Conservation (phyloP, 2,113 vertebrate species). For the Antennarius striatus region DNA sequence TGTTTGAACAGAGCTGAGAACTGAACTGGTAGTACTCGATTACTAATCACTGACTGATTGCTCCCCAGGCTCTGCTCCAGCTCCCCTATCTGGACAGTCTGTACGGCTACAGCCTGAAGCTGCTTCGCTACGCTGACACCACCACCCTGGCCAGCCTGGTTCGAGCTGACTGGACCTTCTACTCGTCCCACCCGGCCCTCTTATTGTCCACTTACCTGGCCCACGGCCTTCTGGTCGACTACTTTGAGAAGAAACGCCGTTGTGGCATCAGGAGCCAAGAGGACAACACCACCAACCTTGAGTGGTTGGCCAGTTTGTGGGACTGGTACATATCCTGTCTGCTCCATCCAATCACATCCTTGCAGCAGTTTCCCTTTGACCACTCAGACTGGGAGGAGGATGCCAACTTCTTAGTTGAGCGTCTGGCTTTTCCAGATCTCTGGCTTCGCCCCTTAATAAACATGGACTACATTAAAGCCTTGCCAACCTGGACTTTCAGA, state of each 20-base stretch:
- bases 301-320: slow-evolving; percentile 97
- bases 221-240: slow-evolving; percentile 93
- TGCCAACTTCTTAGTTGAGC: slow-evolving; percentile 88
- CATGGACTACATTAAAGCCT: slow-evolving; percentile 91
- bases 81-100: slow-evolving; percentile 93
- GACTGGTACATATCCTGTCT: slow-evolving; percentile 98
- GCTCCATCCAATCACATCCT: slow-evolving; percentile 91
- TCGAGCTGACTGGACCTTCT: slow-evolving; percentile 96
- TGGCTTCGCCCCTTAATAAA: slow-evolving; percentile 95
- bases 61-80: slow-evolving; percentile 86
- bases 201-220: slow-evolving; percentile 95
- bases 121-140: slow-evolving; percentile 93
- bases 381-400: slow-evolving; percentile 96
- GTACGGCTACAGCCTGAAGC: slow-evolving; percentile 93
- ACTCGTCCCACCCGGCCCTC: slow-evolving; percentile 94
- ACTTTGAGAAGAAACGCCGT: slow-evolving; percentile 95
- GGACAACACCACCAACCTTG: slow-evolving; percentile 91
- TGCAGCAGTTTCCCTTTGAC: slow-evolving; percentile 87
- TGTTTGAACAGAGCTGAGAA: not conserved
- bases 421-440: slow-evolving; percentile 93
- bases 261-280: slow-evolving; percentile 84
- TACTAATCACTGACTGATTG: not conserved
- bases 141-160: slow-evolving; percentile 93
- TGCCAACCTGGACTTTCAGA: slow-evolving; percentile 89
- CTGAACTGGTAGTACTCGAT: not conserved